Evolutionary conservation across 2,797 vertebrate genomes (phyloP).

Genomic region (Parotocinclus haroldoi): DNA sequence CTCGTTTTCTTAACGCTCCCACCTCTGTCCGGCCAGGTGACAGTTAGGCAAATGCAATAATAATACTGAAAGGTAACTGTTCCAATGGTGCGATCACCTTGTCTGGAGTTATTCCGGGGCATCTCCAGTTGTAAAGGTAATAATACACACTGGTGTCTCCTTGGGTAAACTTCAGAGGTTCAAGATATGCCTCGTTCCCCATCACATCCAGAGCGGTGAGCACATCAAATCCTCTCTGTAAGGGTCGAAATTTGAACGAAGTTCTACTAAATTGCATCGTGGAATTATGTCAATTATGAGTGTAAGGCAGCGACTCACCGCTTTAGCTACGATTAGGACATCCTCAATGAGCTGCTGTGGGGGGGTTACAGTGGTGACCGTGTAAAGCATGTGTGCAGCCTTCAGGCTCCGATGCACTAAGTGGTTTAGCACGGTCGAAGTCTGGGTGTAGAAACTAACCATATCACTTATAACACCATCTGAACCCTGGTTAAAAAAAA

Average conservation of each 20-base stretch:
- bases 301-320: constrained; percentile 71
- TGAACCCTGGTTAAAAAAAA: constrained; percentile 63
- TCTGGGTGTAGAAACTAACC: constrained; percentile 86
- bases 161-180: constrained; percentile 88
- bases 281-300: not conserved
- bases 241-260: not conserved
- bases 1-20: no score
- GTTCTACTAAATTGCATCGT: no score
- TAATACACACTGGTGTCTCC: constrained; percentile 82
- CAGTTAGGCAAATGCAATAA: no score
- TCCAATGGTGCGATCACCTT: constrained; percentile 70
- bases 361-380: constrained; percentile 76
- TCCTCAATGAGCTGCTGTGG: constrained; percentile 84
- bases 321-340: constrained; percentile 83
- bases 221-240: constrained; percentile 65
- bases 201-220: constrained; percentile 89
- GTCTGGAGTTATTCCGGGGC: constrained; percentile 83
- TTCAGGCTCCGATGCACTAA: constrained; percentile 81
- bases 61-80: not conserved
- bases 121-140: constrained; percentile 98
- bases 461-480: constrained; percentile 80
- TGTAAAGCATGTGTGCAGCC: constrained; percentile 84
- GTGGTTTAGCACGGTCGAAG: constrained; percentile 87
- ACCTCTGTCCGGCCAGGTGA: no score
- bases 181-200: constrained; percentile 87